phyloP scores from a whole-genome alignment of 2,888 invertebrate genomes.

The Campoplex nolae region DNA sequence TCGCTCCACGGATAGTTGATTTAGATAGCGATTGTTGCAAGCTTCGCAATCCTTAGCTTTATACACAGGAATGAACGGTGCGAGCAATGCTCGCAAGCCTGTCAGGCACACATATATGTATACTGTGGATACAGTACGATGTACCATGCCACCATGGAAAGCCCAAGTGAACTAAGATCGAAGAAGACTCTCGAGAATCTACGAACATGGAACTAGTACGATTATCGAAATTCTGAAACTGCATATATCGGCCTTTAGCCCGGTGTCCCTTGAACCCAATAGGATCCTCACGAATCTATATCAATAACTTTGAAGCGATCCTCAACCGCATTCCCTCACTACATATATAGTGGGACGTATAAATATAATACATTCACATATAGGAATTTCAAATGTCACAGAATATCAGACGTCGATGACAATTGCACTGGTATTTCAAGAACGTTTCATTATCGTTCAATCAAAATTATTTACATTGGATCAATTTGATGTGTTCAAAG shows the following conservation, averaged over 20 bases:
- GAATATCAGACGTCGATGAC: neutral
- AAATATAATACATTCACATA: neutral
- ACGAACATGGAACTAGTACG: neutral
- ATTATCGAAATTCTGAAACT: slow-evolving; percentile 8
- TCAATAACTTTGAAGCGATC: slow-evolving; percentile 6
- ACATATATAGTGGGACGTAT: neutral
- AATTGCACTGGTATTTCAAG: neutral
- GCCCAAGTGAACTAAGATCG: neutral
- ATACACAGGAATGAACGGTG: neutral
- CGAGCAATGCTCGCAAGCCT: neutral
- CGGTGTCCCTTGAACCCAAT: neutral
- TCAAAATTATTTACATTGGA: neutral
- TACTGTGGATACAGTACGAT: neutral
- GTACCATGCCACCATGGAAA: neutral
- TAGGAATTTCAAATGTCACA: neutral
- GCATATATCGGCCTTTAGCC: neutral
- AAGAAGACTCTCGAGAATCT: slow-evolving; percentile 8
- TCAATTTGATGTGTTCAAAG: neutral
- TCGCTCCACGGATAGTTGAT: neutral
- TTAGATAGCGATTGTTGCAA: neutral
- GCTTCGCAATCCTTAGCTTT: neutral
- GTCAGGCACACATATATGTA: neutral
- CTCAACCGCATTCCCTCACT: neutral
- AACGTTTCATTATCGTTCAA: neutral
- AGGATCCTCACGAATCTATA: neutral